Conservation (phyloP, 2,888 invertebrate genomes). For the Scrobipalpa atriplicella region DNA sequence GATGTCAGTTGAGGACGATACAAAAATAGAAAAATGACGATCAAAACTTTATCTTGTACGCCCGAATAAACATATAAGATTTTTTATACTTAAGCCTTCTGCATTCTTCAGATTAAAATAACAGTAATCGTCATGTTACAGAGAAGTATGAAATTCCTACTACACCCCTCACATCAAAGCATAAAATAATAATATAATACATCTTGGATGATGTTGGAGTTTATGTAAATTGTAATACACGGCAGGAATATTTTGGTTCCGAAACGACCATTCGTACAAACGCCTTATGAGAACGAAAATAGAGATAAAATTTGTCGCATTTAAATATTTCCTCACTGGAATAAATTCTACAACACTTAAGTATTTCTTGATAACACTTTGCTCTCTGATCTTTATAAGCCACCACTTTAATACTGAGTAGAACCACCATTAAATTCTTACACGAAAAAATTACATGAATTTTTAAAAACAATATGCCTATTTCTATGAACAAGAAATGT, state of each 20-base stretch:
- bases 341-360: too few species aligned
- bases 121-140: background rate
- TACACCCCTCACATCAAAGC: slow-evolving; percentile 53
- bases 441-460: too few species aligned
- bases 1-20: slow-evolving; percentile 61
- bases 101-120: background rate
- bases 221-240: slow-evolving; percentile 77
- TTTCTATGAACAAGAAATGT: background rate
- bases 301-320: too few species aligned
- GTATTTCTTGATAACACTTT: too few species aligned
- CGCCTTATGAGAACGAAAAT: too few species aligned
- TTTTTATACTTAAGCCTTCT: background rate
- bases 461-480: background rate
- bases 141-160: background rate
- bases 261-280: slow-evolving; percentile 32
- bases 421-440: too few species aligned
- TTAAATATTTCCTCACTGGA: too few species aligned
- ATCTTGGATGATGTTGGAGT: slow-evolving; percentile 70
- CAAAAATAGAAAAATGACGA: slow-evolving; percentile 20
- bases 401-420: too few species aligned
- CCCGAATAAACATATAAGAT: background rate
- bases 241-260: slow-evolving; percentile 67
- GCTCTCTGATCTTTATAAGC: too few species aligned
- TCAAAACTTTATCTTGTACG: slow-evolving; percentile 23
- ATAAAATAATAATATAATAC: slow-evolving; percentile 75